These are phyloP conservation scores for Drosophila picticornis DNA, from an alignment of 2,888 invertebrate genomes.

Conservation along the genomic window DNA sequence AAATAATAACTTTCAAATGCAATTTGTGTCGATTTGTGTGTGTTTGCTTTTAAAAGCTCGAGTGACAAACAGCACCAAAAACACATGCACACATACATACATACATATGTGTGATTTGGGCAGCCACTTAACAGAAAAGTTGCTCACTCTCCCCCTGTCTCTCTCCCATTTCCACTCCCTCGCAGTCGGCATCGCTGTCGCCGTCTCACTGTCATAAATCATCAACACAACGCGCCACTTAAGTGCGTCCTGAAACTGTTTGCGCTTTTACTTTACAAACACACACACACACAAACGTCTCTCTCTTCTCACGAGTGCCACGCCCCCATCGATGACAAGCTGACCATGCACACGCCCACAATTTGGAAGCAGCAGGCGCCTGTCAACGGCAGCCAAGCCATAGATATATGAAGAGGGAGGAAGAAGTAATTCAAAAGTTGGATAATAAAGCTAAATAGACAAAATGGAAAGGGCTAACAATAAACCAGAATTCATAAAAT, in stretches of 20 bases:
- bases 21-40: constrained; percentile 73
- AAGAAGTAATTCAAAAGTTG: constrained; percentile 37
- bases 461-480: constrained; percentile 27
- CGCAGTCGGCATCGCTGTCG: constrained; percentile 4
- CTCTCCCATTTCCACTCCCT: constrained; percentile 13
- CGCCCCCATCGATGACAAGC: constrained; percentile 62
- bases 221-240: constrained; percentile 77
- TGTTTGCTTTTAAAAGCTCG: constrained; percentile 49
- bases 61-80: constrained; percentile 45
- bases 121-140: constrained; percentile 64
- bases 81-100: constrained; percentile 12
- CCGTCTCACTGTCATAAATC: constrained; percentile 69
- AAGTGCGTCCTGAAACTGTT: constrained; percentile 79
- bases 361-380: constrained; percentile 47
- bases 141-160: not conserved
- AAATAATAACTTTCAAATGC: constrained; percentile 79
- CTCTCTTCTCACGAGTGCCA: constrained; percentile 27
- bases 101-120: constrained; percentile 12
- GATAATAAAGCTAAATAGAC: constrained; percentile 8
- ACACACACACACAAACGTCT: constrained; percentile 21
- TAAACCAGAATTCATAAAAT: constrained; percentile 28
- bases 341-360: constrained; percentile 62
- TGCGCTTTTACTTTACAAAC: constrained; percentile 68
- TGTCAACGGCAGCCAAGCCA: constrained; percentile 54
- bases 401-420: constrained; percentile 2